Evolutionary conservation across 2,888 invertebrate genomes (phyloP), one percentile per base, ranked within the genome.

Genomic region (Acronicta leporina): DNA sequence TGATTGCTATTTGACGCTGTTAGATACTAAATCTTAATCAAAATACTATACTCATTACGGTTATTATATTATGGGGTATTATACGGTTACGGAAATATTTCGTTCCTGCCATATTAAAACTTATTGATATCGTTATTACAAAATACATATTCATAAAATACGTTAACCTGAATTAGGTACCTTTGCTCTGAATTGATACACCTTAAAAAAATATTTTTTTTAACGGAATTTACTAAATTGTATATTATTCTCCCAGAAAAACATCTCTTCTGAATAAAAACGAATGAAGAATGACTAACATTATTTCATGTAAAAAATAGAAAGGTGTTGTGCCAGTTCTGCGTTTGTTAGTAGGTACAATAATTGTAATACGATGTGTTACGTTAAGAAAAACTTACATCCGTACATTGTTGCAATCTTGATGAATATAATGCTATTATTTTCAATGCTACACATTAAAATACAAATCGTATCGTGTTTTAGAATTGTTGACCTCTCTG

Each of bases 301-400:
- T 75, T 44, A 65, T 54, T 65, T 61, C 47, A 48, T 61, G 44
- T 72, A 68, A 73, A 64, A 74, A 76, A 76, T 75, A 68, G 64
- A 75, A 74, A 74, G 73, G 65, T 61, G 73, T 63, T 70, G 75
- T 75, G 67, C 73, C 59, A 70, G 60, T 72, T 74, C 57, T 51
- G 44, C 33, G 58, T 56, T 68, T 59, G 76, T 61, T 68, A 59
- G 53, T 73, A 20, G 20, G 20, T 20, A 64, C 63, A 73, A 69
- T 69, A 59, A 74, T 66, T 75, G 63, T 58, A 66, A 59, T 54
- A 56, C 45, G 56, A 56, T 56, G 41, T 41, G 16, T 54, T 62
- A 49, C 50, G 46, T 57, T 62, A 49, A 33, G 47, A 66, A 61
- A 55, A 69, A 60, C 55, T 52, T 45, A 15, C 27, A 53, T 64